Base-by-base conservation (phyloP, 2,797 vertebrate genomes). In the Dallia pectoralis region DNA sequence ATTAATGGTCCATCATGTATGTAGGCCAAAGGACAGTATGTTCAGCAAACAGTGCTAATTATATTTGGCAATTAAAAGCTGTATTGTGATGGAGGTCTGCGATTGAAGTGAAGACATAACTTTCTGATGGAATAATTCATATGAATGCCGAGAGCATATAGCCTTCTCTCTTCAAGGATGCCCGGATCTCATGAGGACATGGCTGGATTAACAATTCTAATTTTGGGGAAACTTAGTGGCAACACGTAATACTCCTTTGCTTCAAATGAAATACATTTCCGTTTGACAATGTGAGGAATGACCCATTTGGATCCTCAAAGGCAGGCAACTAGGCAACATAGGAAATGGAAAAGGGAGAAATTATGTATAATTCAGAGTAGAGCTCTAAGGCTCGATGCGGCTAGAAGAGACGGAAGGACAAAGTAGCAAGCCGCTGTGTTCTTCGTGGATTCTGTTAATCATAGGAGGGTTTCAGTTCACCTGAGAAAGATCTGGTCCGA, bases 201-300 rank as follows among this genome's bases (percentile, higher is more conserved):
- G 73, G 19, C 51, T 71, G 77, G 72, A 82, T 74, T 74, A 82
- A 48, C 80, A 71, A 69, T 74, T 75, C 71, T 78, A 73, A 83
- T 80, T 71, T 79, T 70, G 69, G 76, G 48, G 68, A 74, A 70
- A 71, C 70, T 79, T 77, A 80, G 49, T 74, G 74, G 16, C 6
- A 29, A 49, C 68, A 25, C 62, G 49, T 70, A 74, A 76, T 66
- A 67, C 70, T 69, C 51, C 59, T 77, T n/a, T 69, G 29, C 68
- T 61, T 32, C 49, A 48, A 67, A 81, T n/a, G 63, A 70, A 51
- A 69, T 72, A 73, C 67, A 72, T 71, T 66, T 63, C 40, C 72
- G 65, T 53, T 49, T 71, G 73, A 77, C 79, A 74, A 76, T 47
- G 69, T 79, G 79, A 76, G 29, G 56, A 78, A 76, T 67, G 77